Evolutionary conservation across 2,888 invertebrate genomes (phyloP), one percentile per base, ranked within the genome.

Genomic region (Anodontia alba): DNA sequence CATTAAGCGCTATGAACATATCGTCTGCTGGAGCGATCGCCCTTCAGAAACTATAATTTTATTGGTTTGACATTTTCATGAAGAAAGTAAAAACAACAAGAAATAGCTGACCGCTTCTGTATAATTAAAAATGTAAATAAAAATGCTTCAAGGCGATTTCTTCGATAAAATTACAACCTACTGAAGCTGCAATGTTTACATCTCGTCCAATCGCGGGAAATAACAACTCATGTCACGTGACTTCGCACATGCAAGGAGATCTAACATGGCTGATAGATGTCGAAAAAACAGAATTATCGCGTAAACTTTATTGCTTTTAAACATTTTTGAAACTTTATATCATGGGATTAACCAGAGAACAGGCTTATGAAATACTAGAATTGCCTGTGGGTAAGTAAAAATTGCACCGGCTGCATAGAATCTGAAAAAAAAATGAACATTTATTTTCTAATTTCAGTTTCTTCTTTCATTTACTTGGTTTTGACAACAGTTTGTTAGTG

Each of bases 281-380:
- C 33, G 62, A 80, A 77, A 42, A 49, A 54, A 15, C 1, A 33
- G 17, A 62, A 62, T 62, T 33, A 7, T 10, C 5, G 31, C 33
- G 33, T 23, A 57, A 31, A 7, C 20, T 17, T 62, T 17, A 33
- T 1, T 20, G 20, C 10, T 62, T 62, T 62, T 33, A 26, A 33
- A 8, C 33, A 2, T 33, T 5, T 33, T 33, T 17, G n/a, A 20
- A 26, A 7, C 20, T 2, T 8, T 23, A 69, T 69, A 84, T 76
- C 77, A 92, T 92, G 92, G 90, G 87, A 78, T 84, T 92, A 76
- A 84, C 91, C 49, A 88, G 87, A 83, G 90, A 88, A 80, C 90
- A 91, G 84, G 91, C 92, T 38, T 91, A 89, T 83, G 90, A 90
- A 75, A 80, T 90, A 73, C 81, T 92, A 70, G 91, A 91, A 74